Base-by-base conservation (phyloP, 2,888 invertebrate species). In the Theretra japonica region DNA sequence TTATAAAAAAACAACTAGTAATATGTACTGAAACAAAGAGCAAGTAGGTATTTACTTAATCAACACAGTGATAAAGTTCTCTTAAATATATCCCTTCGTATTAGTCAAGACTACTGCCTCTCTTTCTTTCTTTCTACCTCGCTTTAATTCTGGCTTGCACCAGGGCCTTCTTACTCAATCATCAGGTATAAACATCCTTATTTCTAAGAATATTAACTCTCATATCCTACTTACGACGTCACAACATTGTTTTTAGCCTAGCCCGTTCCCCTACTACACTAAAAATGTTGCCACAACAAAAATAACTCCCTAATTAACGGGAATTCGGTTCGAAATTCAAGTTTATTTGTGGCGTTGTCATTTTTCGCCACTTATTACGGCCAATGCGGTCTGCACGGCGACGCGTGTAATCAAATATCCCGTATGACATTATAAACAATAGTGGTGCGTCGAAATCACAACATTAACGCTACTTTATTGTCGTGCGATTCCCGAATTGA, bases 391-490 rank as follows among this genome's bases (percentile, higher is more conserved):
- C 23, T 70, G 70, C 62, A 65, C 62, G 70, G 48, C 58, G 56
- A 15, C 65, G 60, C 53, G 60, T 72, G 70, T 69, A 72, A 72
- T 73, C 59, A 70, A 69, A 69, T 72, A 72, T 72, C 58, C 53
- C 62, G 62, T 21, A 23, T 56, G 53, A 75, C 72, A 72, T 72
- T 65, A 73, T 75, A 75, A 75, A 75, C 75, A 73, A 75, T 75
- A 75, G 73, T 58, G 53, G 59, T 53, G 48, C 69, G 74, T 75
- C 73, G 70, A 73, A 74, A 73, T 73, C 65, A 68, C 68, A 70
- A 73, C 73, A 90, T 90, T 91, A 91, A 90, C 86, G 85, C 86
- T 85, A 90, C 82, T 92, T 92, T 92, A 92, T 90, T 87, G 88
- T 87, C 82, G 83, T 83, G 76, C 88, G 90, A 90, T 91, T 89